phyloP scores from a whole-genome alignment of 2,888 invertebrate species.

The Julus scandinavius region DNA sequence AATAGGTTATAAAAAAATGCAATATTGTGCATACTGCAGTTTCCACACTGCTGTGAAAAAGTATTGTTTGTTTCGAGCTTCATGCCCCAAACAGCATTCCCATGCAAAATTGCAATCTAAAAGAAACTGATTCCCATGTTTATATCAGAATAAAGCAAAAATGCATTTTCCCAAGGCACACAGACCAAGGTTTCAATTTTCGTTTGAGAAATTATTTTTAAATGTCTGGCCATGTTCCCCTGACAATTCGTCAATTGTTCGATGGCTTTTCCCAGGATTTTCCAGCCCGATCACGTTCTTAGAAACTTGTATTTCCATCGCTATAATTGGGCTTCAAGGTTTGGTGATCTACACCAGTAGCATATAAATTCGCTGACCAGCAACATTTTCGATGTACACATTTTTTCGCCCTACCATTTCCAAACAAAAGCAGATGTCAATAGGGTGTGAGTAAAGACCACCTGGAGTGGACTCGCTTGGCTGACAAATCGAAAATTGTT shows the following conservation, averaged over 20 bases:
- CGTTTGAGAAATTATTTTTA: not conserved
- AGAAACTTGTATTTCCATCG: not conserved
- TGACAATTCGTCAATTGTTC: not conserved
- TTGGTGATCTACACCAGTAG: not conserved
- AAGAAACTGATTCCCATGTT: no score
- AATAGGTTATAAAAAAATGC: no score
- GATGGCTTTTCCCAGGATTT: not conserved
- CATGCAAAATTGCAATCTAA: no score
- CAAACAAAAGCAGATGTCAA: not conserved
- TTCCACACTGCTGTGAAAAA: no score
- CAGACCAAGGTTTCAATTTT: no score
- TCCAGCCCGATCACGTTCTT: not conserved
- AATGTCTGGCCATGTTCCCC: not conserved
- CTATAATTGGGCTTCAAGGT: not conserved
- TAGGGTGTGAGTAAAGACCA: not conserved
- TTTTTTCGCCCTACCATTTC: not conserved
- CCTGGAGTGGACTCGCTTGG: constrained; percentile 10
- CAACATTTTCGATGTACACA: not conserved
- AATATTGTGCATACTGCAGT: no score
- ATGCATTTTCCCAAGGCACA: no score
- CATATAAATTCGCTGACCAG: constrained; percentile 36
- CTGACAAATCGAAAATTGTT: not conserved
- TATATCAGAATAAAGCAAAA: no score
- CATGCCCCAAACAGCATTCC: no score
- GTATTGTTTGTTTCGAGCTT: no score